Percentiles rank a stretch among this genome's conserved stretches.
phyloP scores from a whole-genome alignment of 2,113 vertebrate genomes.

The Hemibagrus wyckioides region DNA sequence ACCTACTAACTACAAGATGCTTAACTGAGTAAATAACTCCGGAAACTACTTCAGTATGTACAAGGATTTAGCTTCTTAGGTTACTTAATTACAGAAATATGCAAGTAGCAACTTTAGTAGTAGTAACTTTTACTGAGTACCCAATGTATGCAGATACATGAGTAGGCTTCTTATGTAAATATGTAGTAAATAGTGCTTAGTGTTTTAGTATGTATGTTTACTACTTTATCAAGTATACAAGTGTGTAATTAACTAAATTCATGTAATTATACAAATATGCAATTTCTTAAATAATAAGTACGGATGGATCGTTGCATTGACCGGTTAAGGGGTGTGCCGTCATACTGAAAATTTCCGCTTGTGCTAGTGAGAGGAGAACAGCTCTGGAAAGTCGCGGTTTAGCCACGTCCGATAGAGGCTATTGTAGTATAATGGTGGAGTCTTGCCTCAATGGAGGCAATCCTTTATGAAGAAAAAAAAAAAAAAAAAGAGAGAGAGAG shows the following conservation, averaged over 20 bases:
- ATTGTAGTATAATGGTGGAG: not conserved
- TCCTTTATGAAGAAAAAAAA: not conserved
- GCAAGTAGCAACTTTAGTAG: not conserved
- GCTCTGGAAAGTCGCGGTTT: not conserved
- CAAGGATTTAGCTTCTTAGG: not conserved
- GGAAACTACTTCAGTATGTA: not conserved
- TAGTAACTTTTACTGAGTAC: too few species aligned
- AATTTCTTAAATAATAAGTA: too few species aligned
- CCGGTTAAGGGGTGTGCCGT: not conserved
- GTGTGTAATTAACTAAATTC: not conserved
- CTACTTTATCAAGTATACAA: not conserved
- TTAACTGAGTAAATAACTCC: not conserved
- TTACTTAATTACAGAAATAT: not conserved
- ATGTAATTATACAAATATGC: too few species aligned
- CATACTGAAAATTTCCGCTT: not conserved
- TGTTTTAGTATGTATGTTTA: too few species aligned
- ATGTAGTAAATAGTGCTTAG: too few species aligned
- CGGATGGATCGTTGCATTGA: not conserved
- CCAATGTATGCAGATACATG: too few species aligned
- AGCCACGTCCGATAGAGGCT: not conserved
- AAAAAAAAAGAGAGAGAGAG: not conserved
- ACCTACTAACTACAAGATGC: not conserved
- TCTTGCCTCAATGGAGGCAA: constrained; percentile 26
- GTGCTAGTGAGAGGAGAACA: not conserved
- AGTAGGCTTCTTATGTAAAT: too few species aligned